Base-by-base conservation (phyloP, 2,888 invertebrate genomes). In the Perizoma flavofasciatum region DNA sequence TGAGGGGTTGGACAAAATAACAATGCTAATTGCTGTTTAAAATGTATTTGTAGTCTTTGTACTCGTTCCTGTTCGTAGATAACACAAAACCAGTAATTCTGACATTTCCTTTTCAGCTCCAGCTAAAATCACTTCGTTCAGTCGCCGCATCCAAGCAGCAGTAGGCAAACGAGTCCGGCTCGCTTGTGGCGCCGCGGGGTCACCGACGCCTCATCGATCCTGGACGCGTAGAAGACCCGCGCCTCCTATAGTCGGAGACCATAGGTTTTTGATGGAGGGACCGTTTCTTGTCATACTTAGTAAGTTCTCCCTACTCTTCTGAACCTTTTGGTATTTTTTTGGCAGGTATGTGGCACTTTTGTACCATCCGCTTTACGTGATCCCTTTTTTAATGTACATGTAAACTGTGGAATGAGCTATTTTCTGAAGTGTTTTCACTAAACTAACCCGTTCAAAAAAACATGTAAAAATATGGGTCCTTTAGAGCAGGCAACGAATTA, bases 121-220 rank as follows among this genome's bases (percentile, higher is more conserved):
- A 39, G 97, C 97, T 0, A 93, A 95, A 74, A 95, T 98, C 39
- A 96, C 96, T 9, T 96, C 97, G 40, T 98, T 97, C 82, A 95
- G 96, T 0, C 95, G 95, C 61, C 86, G 93, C 8, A 74, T 96
- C 50, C 92, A 93, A 33, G 93, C 93, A 46, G 93, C 94, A 0
- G 93, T 94, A 62, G 95, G 95, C 49, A 87, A 92, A 0, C 92
- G 93, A 35, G 92, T 95, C 55, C 86, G 93, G 33, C 79, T 97
- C 40, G 93, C 95, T 6, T 97, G 97, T 79, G 83, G 93, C 11
- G 94, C 94, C 11, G 94, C 94, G 5, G 96, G 97, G 4, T 93
- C 95, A 77, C 96, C 96, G 4, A 93, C 94, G 0, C 96, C 96
- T 4, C 92, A 93, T 55, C 94, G 96, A n/a, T 83, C 93, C 8